Evolutionary conservation across 2,888 invertebrate species (phyloP), one percentile per base, ranked within the genome.

Genomic region (Dicyrtomina minuta): DNA sequence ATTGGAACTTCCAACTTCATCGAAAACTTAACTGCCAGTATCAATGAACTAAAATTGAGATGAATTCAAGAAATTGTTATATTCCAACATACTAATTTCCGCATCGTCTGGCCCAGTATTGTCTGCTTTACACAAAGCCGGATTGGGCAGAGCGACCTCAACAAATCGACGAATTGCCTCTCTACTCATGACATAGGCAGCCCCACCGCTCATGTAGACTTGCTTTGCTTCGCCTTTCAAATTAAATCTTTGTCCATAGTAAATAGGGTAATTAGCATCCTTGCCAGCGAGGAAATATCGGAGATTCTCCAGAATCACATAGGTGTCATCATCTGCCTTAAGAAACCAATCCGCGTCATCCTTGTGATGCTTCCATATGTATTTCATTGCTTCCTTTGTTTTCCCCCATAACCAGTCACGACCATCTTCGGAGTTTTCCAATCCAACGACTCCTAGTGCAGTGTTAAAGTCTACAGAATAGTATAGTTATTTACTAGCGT

Each of bases 321-420:
- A 71, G 62, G 72, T 72, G 62, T 74, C 74, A n/a, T n/a, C n/a
- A n/a, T n/a, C n/a, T n/a, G n/a, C n/a, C n/a, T n/a, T n/a, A n/a
- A n/a, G n/a, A n/a, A n/a, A n/a, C n/a, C n/a, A n/a, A n/a, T n/a
- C n/a, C n/a, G n/a, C 93, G 66, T 95, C 87, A 76, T 94, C 86
- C 61, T 88, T 83, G 81, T 96, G 89, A 80, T 96, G 85, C 76
- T 92, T 86, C 80, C 93, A 92, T 22, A 93, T 88, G 80, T 95
- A 93, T 79, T 89, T 88, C 81, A 94, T 96, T 0, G 96, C 96
- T 78, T 89, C 92, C 83, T 96, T 96, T 0, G 98, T 98, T 84
- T 99, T 99, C 2, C 90, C 95, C 98, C 98, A 99, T 17, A 99
- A 85, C 80, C 90, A 88, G 80, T 96, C 88, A 15, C 97, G 85